Conservation (phyloP, 1,140 invertebrate species). For the Pectinophora gossypiella region DNA sequence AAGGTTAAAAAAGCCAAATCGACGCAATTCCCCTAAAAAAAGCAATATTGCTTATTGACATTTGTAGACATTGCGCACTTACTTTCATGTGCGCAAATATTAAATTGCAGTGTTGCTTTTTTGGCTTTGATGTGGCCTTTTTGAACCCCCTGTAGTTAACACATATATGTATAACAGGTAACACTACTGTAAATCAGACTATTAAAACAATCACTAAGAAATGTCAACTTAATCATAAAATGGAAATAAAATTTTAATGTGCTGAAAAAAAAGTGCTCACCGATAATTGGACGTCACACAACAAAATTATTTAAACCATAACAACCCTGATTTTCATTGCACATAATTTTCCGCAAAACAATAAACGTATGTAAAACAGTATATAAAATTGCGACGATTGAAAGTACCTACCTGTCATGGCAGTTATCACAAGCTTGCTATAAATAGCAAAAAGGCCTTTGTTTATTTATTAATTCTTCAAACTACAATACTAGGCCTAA, state of each 20-base stretch:
- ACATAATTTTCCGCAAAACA: slow-evolving; percentile 17
- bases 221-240: slow-evolving; percentile 44
- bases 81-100: too few relatives aligned
- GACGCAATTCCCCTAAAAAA: too few relatives aligned
- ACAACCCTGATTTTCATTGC: slow-evolving; percentile 27
- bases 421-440: slow-evolving; percentile 12
- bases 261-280: slow-evolving; percentile 42
- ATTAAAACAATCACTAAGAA: slow-evolving; percentile 41
- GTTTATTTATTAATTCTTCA: not conserved
- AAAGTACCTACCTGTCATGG: slow-evolving; percentile 16
- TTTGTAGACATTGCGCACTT: too few relatives aligned
- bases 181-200: slow-evolving; percentile 48
- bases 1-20: too few relatives aligned
- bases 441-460: slow-evolving; percentile 7
- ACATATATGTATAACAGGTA: slow-evolving; percentile 36
- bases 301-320: slow-evolving; percentile 11
- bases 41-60: too few relatives aligned
- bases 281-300: slow-evolving; percentile 15
- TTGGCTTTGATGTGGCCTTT: too few relatives aligned
- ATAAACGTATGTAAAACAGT: slow-evolving; percentile 9
- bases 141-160: slow-evolving; percentile 11
- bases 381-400: slow-evolving; percentile 7
- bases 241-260: slow-evolving; percentile 39
- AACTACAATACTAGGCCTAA: slow-evolving; percentile 1
- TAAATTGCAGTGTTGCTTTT: too few relatives aligned